Evolutionary conservation across 2,113 vertebrate genomes (phyloP).

Genomic region (Leucopsar rothschildi): DNA sequence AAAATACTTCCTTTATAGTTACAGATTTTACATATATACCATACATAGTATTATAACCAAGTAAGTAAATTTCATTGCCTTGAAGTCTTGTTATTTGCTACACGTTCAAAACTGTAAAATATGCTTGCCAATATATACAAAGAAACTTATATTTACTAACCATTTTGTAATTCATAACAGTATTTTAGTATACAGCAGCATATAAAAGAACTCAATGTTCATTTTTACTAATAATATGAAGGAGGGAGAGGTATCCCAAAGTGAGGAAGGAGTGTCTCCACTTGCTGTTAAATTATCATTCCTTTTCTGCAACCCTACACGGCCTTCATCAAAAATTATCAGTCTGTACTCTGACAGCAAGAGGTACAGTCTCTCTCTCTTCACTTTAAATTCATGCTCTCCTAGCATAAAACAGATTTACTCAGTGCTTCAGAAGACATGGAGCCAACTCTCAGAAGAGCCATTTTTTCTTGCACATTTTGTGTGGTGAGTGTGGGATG

Average conservation of each 20-base stretch:
- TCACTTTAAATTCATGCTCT: background rate
- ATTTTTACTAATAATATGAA: background rate
- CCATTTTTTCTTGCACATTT: background rate
- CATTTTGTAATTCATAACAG: background rate
- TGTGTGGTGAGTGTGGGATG: background rate
- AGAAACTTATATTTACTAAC: background rate
- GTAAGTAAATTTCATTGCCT: background rate
- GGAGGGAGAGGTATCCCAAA: background rate
- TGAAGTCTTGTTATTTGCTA: background rate
- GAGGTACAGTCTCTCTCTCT: background rate
- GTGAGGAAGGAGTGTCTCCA: background rate
- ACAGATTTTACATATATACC: background rate
- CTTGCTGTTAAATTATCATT: background rate
- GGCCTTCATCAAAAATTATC: background rate
- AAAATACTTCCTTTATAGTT: background rate
- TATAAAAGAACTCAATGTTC: background rate
- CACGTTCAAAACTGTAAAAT: background rate
- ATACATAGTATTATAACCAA: background rate
- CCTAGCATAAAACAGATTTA: background rate
- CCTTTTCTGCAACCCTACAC: background rate
- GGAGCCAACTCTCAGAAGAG: background rate
- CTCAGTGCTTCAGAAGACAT: background rate
- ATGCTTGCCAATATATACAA: background rate
- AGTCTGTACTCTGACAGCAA: background rate
- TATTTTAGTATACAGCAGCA: background rate